A percentile compares a stretch with the other conserved stretches of the same genome.
Evolutionary conservation across 2,113 vertebrate species (phyloP).

Genomic region (Gopherus evgoodei): DNA sequence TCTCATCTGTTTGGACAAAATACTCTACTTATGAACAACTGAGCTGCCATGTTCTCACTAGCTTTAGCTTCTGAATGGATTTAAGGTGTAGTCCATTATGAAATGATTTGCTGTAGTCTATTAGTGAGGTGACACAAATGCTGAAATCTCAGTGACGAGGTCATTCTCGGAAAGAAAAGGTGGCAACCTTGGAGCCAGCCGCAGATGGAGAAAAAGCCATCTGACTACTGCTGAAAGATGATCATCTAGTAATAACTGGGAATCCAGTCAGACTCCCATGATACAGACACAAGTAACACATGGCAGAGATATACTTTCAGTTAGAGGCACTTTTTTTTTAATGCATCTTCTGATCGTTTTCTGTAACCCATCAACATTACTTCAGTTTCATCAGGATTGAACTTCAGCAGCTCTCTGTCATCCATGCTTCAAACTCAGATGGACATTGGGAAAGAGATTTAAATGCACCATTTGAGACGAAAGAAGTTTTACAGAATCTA

Average conservation of each 20-base stretch:
- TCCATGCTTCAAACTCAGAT: background rate
- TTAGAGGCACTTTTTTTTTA: background rate
- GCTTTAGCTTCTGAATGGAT: background rate
- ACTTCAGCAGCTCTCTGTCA: background rate
- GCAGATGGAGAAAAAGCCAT: background rate
- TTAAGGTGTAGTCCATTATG: background rate
- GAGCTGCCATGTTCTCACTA: background rate
- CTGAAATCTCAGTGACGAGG: background rate
- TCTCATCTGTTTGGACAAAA: background rate
- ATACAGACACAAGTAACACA: conserved; percentile 1
- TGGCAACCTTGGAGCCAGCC: background rate
- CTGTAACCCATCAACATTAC: background rate
- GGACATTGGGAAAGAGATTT: background rate
- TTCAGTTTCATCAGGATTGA: conserved; percentile 9
- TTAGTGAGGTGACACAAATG: background rate
- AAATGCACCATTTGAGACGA: background rate
- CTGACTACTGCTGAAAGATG: background rate
- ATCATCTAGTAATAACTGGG: background rate
- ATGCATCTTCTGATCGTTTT: background rate
- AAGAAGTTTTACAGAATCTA: background rate
- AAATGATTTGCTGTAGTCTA: conserved; percentile 4
- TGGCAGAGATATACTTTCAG: background rate
- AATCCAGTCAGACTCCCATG: background rate
- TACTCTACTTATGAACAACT: background rate
- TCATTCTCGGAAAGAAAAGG: background rate